A percentile compares a stretch with the other conserved stretches of the same genome.
Conservation (phyloP, 1,140 invertebrate species). For the Bombus balteatus region DNA sequence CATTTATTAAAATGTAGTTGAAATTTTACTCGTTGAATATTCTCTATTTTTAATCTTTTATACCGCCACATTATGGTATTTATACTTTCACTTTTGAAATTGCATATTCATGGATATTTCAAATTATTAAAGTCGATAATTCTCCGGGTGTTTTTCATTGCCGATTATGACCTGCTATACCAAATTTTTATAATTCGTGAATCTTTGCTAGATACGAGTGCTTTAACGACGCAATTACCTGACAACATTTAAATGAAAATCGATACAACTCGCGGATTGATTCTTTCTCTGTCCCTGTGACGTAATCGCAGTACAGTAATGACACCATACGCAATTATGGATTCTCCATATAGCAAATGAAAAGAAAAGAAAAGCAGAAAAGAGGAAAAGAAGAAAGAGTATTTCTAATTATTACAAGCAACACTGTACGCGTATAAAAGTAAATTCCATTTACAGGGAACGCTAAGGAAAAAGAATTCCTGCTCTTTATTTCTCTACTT, state of each 20-base stretch:
- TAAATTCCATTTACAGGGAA: not conserved
- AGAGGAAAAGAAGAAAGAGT: too few species aligned
- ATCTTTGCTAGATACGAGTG: too few species aligned
- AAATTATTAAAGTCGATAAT: not conserved
- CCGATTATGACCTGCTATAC: not conserved
- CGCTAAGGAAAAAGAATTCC: not conserved
- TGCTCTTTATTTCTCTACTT: not conserved
- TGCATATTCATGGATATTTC: not conserved
- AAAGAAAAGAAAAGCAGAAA: too few species aligned
- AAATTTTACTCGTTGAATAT: not conserved
- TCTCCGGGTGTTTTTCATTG: not conserved
- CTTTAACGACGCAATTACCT: too few species aligned
- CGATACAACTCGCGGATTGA: too few species aligned
- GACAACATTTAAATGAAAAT: too few species aligned
- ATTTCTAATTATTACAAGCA: too few species aligned
- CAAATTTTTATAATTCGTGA: not conserved
- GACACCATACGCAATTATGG: too few species aligned
- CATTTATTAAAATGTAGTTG: not conserved
- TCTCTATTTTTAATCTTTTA: not conserved
- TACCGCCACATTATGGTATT: not conserved
- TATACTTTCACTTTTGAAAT: not conserved
- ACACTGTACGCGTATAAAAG: too few species aligned
- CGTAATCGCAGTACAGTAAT: too few species aligned
- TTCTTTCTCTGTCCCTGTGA: too few species aligned
- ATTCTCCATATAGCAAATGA: too few species aligned